Evolutionary conservation across 2,113 vertebrate genomes (phyloP).

Genomic region (Megaceryle torquata): DNA sequence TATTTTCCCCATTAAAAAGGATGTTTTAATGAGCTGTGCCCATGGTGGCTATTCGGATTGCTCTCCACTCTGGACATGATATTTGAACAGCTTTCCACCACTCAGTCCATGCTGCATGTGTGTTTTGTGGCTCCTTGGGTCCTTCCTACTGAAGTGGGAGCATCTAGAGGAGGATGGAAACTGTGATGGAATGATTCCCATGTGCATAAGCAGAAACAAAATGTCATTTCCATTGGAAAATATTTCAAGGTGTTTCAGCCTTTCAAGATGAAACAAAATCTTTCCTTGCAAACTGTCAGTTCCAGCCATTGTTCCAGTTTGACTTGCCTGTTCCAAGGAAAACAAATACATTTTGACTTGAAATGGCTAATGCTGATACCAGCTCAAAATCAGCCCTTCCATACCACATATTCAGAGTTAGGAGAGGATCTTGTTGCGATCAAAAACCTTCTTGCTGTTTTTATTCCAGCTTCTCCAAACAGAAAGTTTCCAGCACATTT

Average conservation of each 20-base stretch:
- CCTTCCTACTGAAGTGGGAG: neutral
- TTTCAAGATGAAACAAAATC: slow-evolving; percentile 32
- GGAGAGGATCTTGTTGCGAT: neutral
- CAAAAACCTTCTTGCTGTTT: neutral
- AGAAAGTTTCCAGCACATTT: neutral
- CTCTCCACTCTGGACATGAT: fast-evolving
- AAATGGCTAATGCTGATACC: neutral
- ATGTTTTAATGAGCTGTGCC: neutral
- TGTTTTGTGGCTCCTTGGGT: neutral
- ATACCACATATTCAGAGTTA: neutral
- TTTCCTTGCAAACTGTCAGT: neutral
- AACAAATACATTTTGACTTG: slow-evolving; percentile 16
- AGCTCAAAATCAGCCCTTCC: neutral
- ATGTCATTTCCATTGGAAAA: slow-evolving; percentile 49
- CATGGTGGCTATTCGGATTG: neutral
- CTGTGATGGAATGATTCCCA: neutral
- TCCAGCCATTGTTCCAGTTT: slow-evolving; percentile 53
- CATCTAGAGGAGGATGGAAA: neutral
- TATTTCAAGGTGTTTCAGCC: slow-evolving; percentile 40
- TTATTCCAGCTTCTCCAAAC: neutral
- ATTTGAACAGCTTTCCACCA: neutral
- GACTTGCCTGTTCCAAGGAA: slow-evolving; percentile 31
- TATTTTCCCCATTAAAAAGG: neutral
- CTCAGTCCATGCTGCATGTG: fast-evolving
- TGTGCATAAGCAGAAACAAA: neutral